Evolutionary conservation across 2,888 invertebrate genomes (phyloP).

Genomic region (Ecdyonurus torrentis): DNA sequence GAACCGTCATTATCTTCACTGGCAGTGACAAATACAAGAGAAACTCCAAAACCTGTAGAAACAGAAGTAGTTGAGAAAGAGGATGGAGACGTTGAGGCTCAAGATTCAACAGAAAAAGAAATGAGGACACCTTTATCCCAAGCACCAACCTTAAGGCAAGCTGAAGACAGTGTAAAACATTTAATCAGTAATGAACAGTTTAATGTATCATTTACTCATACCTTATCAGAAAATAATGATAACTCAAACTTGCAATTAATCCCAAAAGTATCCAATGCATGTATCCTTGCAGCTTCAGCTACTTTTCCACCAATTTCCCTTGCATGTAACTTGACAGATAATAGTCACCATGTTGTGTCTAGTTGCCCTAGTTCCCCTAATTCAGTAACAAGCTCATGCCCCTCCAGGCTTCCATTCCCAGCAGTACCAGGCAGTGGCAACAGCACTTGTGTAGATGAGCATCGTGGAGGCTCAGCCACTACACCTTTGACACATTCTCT

Average conservation of each 20-base stretch:
- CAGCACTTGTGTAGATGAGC: background rate
- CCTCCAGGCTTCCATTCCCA: conserved; percentile 8
- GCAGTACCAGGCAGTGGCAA: conserved; percentile 4
- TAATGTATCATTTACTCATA: background rate
- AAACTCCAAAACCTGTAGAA: background rate
- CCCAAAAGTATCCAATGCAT: background rate
- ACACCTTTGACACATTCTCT: conserved; percentile 4
- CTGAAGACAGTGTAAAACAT: background rate
- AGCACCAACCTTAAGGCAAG: too few relatives aligned
- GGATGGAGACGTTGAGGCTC: background rate
- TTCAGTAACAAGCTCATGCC: conserved; percentile 7
- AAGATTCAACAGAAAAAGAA: background rate
- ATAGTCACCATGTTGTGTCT: background rate
- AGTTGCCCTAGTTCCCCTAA: background rate
- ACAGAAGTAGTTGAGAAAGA: background rate
- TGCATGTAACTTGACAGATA: background rate
- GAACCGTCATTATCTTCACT: background rate
- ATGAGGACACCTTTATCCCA: too few relatives aligned
- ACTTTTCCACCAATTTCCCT: background rate
- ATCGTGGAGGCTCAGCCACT: conserved; percentile 8
- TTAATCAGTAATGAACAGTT: background rate
- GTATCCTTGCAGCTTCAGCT: background rate
- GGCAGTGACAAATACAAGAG: background rate
- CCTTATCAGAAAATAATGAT: background rate
- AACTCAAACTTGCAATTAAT: background rate